Percentiles rank a stretch among this genome's conserved stretches.
Evolutionary conservation across 1,140 invertebrate species (phyloP).

Genomic region (Drosophila nebulosa): DNA sequence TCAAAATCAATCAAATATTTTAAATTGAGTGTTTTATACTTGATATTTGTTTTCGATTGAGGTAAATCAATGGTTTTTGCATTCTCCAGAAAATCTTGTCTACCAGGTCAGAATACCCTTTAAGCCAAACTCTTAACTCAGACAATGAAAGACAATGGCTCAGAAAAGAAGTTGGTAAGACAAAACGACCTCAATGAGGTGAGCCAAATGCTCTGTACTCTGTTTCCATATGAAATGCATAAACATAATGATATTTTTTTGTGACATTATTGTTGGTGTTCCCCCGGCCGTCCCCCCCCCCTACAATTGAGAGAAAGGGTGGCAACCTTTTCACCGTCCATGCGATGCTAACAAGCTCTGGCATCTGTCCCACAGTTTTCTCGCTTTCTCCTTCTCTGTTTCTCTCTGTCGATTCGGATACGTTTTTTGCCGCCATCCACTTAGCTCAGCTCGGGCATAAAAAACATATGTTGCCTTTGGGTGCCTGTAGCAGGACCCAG

Average conservation of each 20-base stretch:
- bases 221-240: neutral
- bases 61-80: too few relatives aligned
- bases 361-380: constrained; percentile 57
- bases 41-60: too few relatives aligned
- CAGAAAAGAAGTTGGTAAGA: too few relatives aligned
- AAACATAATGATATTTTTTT: neutral
- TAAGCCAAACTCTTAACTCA: too few relatives aligned
- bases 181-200: neutral
- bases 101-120: too few relatives aligned
- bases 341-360: constrained; percentile 59
- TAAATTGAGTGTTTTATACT: too few relatives aligned
- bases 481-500: constrained; percentile 15
- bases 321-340: constrained; percentile 11
- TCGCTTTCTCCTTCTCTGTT: constrained; percentile 16
- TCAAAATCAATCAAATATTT: too few relatives aligned
- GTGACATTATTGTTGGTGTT: neutral
- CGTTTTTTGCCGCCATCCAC: constrained; percentile 51
- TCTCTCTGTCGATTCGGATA: neutral
- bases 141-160: too few relatives aligned
- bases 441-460: constrained; percentile 75
- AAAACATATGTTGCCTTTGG: constrained; percentile 80
- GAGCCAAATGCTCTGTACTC: neutral
- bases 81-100: too few relatives aligned
- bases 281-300: neutral
- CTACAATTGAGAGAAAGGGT: constrained; percentile 10